These are phyloP conservation scores for Actinia equina DNA, from an alignment of 64 coral and sea anemone genomes.

Conservation along the genomic window DNA sequence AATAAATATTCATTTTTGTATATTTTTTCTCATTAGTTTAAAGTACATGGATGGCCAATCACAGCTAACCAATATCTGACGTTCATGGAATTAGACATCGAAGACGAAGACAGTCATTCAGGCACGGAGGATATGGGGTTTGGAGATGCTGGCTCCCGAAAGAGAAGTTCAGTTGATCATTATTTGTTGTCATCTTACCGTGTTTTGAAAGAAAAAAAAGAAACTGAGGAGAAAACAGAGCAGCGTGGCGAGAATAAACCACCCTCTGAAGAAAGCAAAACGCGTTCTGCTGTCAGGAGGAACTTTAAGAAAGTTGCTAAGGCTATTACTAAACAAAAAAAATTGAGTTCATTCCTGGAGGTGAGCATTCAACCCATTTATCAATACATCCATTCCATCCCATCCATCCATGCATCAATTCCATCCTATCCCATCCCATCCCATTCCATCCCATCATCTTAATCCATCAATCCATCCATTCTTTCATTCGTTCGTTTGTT, in stretches of 20 bases:
- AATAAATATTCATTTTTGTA: not conserved
- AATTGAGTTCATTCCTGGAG: slow-evolving; percentile 50
- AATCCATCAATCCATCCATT: too few relatives aligned
- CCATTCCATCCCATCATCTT: too few relatives aligned
- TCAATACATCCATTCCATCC: too few relatives aligned
- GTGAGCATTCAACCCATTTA: not conserved
- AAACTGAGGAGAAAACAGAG: not conserved
- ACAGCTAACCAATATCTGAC: not conserved
- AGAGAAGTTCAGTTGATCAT: not conserved
- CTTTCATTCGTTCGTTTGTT: too few relatives aligned
- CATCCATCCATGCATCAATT: too few relatives aligned
- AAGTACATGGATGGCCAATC: not conserved
- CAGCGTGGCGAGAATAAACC: not conserved
- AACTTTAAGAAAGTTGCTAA: slow-evolving; percentile 50
- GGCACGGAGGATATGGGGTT: not conserved
- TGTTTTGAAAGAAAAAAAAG: not conserved
- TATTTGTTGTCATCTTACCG: not conserved
- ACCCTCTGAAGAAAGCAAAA: not conserved
- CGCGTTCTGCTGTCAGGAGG: not conserved
- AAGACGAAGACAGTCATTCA: slow-evolving; percentile 1
- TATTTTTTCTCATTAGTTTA: not conserved
- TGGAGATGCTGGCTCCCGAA: not conserved
- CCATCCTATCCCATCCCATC: too few relatives aligned
- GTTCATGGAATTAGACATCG: not conserved
- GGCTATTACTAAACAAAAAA: slow-evolving; percentile 67